Conservation (phyloP, 2,888 invertebrate species). For the Dasypogon diadema region DNA sequence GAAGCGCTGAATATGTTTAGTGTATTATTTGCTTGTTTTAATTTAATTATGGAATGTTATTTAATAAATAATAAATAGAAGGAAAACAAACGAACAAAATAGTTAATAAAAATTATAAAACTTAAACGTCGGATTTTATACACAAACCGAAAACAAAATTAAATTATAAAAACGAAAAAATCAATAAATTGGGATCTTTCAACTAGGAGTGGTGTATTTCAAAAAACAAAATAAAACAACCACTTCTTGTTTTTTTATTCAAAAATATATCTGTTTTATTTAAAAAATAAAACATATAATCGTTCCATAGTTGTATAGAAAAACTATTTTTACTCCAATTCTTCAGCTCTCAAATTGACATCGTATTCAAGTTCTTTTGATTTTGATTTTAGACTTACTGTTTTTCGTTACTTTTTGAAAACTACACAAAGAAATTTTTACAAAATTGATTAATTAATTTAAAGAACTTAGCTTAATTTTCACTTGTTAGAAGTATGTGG, state of each 20-base stretch:
- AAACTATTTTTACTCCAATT: conserved; percentile 24
- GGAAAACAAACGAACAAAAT: not conserved
- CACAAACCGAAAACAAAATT: not conserved
- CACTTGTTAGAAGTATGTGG: conserved; percentile 13
- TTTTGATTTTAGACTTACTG: not conserved
- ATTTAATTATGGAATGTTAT: not conserved
- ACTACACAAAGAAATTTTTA: not conserved
- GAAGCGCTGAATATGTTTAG: not conserved
- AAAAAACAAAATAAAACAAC: conserved; percentile 50
- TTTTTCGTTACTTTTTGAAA: not conserved
- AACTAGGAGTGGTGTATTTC: conserved; percentile 38
- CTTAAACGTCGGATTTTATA: no score
- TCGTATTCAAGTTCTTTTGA: conserved; percentile 19
- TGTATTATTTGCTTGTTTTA: not conserved
- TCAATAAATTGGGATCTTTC: conserved; percentile 9
- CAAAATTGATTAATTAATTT: conserved; percentile 19
- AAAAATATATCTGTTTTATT: conserved; percentile 40
- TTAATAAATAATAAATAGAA: not conserved
- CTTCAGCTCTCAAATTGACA: conserved; percentile 11
- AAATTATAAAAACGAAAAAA: not conserved
- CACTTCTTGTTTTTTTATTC: conserved; percentile 47
- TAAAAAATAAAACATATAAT: conserved; percentile 28
- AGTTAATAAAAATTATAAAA: not conserved
- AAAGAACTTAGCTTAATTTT: not conserved
- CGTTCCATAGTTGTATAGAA: not conserved